Evolutionary conservation across 2,888 invertebrate genomes (phyloP).

Genomic region (Meiosimyza decipiens): DNA sequence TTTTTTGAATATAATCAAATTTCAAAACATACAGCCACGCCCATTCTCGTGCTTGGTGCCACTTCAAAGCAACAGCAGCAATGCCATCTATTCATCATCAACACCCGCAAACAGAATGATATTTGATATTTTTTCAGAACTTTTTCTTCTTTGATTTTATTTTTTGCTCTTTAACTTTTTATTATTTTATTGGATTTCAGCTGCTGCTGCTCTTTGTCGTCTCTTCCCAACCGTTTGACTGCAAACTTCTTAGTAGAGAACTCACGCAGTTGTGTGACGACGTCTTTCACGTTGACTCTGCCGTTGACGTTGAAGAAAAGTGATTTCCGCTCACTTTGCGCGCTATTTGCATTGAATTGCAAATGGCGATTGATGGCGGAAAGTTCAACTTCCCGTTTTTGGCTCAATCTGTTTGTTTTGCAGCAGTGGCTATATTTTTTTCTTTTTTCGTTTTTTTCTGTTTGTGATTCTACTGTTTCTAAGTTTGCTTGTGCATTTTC

Average conservation of each 20-base stretch:
- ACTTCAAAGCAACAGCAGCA: slow-evolving; percentile 1
- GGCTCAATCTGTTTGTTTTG: slow-evolving; percentile 30
- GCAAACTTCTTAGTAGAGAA: not conserved
- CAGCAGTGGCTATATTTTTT: not conserved
- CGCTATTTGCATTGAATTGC: slow-evolving; percentile 53
- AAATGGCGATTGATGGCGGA: slow-evolving; percentile 34
- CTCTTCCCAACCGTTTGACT: not conserved
- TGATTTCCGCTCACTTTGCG: slow-evolving; percentile 56
- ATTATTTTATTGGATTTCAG: slow-evolving; percentile 16
- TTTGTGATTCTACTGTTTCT: not conserved
- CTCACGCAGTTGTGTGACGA: not conserved
- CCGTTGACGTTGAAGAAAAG: slow-evolving; percentile 47
- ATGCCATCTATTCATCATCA: slow-evolving; percentile 29
- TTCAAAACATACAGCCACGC: slow-evolving; percentile 13
- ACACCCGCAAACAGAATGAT: slow-evolving; percentile 21
- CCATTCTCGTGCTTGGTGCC: not conserved
- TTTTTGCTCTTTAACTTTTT: not conserved
- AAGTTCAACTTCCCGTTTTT: slow-evolving; percentile 23
- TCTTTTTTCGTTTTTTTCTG: not conserved
- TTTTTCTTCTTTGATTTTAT: not conserved
- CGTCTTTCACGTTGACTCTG: not conserved
- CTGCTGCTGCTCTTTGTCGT: not conserved
- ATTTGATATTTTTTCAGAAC: slow-evolving; percentile 28
- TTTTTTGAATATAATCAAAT: slow-evolving; percentile 40
- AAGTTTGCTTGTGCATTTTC: slow-evolving; percentile 7